Percentiles rank a stretch among this genome's conserved stretches.
Conservation (phyloP, 2,888 invertebrate species). For the Hydroisotoma schaefferi region DNA sequence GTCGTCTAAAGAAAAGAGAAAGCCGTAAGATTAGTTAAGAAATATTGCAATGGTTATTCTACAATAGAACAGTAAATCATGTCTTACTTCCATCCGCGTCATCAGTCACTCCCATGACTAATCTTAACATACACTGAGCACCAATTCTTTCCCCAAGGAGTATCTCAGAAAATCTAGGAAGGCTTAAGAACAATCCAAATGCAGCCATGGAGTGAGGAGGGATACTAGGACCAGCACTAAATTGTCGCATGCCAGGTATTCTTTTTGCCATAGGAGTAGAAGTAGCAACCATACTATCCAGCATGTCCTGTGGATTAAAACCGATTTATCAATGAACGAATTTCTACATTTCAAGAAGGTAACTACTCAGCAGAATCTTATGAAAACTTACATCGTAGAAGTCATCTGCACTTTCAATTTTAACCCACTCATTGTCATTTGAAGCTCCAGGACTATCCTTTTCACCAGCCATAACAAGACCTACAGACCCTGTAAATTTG, state of each 20-base stretch:
- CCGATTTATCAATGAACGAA: conserved; percentile 1
- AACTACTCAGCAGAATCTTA: not conserved
- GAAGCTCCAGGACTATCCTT: conserved; percentile 43
- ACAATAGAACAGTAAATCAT: not conserved
- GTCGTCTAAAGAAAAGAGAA: conserved; percentile 56
- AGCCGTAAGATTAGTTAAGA: not conserved
- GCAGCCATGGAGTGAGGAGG: conserved; percentile 89
- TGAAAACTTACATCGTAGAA: conserved; percentile 57
- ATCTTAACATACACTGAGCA: conserved; percentile 78
- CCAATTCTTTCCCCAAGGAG: conserved; percentile 76
- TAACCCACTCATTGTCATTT: conserved; percentile 61
- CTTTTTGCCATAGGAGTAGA: conserved; percentile 40
- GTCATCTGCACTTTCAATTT: conserved; percentile 56
- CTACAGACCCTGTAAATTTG: conserved; percentile 33
- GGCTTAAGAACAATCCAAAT: conserved; percentile 79
- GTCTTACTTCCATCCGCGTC: conserved; percentile 80
- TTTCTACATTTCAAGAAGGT: not conserved
- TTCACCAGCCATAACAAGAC: conserved; percentile 35
- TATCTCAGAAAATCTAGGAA: conserved; percentile 88
- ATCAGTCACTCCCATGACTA: conserved; percentile 85
- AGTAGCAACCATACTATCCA: conserved; percentile 43
- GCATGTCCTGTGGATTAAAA: conserved; percentile 38
- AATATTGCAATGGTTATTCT: not conserved
- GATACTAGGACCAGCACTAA: conserved; percentile 37
- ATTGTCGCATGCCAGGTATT: conserved; percentile 35